phyloP scores from a whole-genome alignment of 2,113 vertebrate species.

The Archilochus colubris region DNA sequence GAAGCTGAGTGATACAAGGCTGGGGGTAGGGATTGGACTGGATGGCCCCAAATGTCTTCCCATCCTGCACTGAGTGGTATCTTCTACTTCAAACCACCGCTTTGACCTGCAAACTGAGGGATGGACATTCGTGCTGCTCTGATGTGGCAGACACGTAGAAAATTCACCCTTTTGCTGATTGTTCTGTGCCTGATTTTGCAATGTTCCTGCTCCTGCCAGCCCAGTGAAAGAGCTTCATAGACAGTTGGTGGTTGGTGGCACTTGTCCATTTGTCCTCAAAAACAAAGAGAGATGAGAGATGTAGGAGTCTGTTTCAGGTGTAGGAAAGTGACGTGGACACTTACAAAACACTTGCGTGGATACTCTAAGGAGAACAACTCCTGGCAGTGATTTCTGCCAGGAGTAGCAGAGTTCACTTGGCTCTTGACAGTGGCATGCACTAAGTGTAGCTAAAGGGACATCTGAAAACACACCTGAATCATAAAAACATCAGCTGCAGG shows the following conservation, averaged over 20 bases:
- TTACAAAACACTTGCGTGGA: neutral
- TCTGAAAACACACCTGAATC: neutral
- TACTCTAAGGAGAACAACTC: neutral
- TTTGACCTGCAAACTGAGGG: neutral
- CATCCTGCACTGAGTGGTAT: accelerated
- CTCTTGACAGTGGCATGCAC: neutral
- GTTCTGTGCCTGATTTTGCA: neutral
- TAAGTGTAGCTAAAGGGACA: neutral
- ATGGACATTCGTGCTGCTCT: neutral
- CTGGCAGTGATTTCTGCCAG: neutral
- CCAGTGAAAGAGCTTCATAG: neutral
- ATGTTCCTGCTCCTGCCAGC: neutral
- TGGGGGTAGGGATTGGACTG: neutral
- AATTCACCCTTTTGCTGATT: neutral
- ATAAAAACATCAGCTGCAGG: neutral
- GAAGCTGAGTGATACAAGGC: neutral
- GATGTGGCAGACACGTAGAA: neutral
- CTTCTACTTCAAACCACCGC: neutral
- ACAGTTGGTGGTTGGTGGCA: neutral
- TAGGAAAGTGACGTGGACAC: neutral
- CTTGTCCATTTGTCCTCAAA: neutral
- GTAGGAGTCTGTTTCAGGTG: neutral
- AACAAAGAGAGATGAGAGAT: neutral
- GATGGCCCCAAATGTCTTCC: neutral
- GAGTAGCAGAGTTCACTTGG: neutral